These are phyloP conservation scores for Larimichthys crocea DNA, from an alignment of 2,113 vertebrate species.

Conservation along the genomic window DNA sequence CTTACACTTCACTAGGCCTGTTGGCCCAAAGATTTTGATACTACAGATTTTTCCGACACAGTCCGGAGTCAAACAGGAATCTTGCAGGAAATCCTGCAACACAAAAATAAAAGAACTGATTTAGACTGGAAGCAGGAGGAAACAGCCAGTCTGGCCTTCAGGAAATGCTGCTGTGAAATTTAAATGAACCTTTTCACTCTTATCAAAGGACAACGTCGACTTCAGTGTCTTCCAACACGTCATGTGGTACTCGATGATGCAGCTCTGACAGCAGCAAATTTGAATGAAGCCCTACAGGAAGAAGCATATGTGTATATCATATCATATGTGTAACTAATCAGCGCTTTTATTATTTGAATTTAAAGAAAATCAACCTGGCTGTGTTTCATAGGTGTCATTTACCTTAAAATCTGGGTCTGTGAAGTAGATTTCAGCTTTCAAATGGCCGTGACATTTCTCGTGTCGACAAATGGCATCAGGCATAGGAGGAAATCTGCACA, in stretches of 20 bases:
- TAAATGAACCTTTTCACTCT: slow-evolving; percentile 91
- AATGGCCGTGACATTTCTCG: slow-evolving; percentile 82
- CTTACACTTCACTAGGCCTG: slow-evolving; percentile 91
- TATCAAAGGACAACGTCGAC: slow-evolving; percentile 85
- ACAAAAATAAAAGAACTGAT: background rate
- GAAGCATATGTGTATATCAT: background rate
- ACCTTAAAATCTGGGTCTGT: slow-evolving; percentile 98
- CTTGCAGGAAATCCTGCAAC: slow-evolving; percentile 91
- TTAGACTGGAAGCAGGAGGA: background rate
- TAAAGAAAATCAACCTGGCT: background rate
- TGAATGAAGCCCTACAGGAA: slow-evolving; percentile 91
- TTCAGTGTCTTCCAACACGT: slow-evolving; percentile 96
- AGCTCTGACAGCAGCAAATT: slow-evolving; percentile 89
- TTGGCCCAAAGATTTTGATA: slow-evolving; percentile 89
- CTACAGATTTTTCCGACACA: slow-evolving; percentile 90
- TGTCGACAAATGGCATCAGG: slow-evolving; percentile 91
- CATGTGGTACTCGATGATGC: slow-evolving; percentile 92
- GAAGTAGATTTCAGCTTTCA: slow-evolving; percentile 92
- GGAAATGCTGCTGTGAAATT: background rate
- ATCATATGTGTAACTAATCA: background rate
- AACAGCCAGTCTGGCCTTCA: background rate
- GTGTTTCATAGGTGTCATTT: slow-evolving; percentile 2
- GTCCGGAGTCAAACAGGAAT: slow-evolving; percentile 93
- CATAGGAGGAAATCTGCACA: slow-evolving; percentile 91
- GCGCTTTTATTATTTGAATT: background rate